A percentile compares a stretch with the other conserved stretches of the same genome.
phyloP scores from a whole-genome alignment of 53 echinoderm and acorn worm genomes.

The Zoroaster sp. region DNA sequence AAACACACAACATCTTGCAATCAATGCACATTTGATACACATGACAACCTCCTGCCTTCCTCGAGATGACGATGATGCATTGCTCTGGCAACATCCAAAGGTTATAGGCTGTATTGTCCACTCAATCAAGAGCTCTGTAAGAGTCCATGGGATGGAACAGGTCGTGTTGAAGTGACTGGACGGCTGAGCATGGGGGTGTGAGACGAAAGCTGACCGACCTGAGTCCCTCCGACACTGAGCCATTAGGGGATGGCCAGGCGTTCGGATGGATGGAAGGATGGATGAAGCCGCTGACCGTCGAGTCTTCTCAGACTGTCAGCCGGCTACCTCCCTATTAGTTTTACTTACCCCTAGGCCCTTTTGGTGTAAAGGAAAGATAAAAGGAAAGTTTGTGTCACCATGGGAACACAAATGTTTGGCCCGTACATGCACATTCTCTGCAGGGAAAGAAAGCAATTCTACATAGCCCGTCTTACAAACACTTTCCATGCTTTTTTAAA shows the following conservation, averaged over 20 bases:
- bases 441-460: background rate
- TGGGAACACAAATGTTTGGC: background rate
- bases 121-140: background rate
- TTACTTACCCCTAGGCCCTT: slow-evolving; percentile 52
- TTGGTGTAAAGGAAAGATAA: slow-evolving; percentile 32
- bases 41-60: background rate
- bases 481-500: background rate
- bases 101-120: background rate
- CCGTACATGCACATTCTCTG: slow-evolving; percentile 16
- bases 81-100: slow-evolving; percentile 2
- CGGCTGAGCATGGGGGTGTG: slow-evolving; percentile 5
- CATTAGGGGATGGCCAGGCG: slow-evolving; percentile 38
- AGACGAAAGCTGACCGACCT: background rate
- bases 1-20: background rate
- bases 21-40: background rate
- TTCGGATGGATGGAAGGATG: slow-evolving; percentile 24
- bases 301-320: slow-evolving; percentile 25
- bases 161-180: background rate
- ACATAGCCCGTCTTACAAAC: background rate
- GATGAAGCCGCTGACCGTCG: slow-evolving; percentile 23
- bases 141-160: background rate
- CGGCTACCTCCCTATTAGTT: slow-evolving; percentile 48
- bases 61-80: background rate
- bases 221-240: slow-evolving; percentile 31
- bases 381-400: slow-evolving; percentile 17